Evolutionary conservation across 2,888 invertebrate species (phyloP).

Genomic region (Stenoptilia bipunctidactyla): DNA sequence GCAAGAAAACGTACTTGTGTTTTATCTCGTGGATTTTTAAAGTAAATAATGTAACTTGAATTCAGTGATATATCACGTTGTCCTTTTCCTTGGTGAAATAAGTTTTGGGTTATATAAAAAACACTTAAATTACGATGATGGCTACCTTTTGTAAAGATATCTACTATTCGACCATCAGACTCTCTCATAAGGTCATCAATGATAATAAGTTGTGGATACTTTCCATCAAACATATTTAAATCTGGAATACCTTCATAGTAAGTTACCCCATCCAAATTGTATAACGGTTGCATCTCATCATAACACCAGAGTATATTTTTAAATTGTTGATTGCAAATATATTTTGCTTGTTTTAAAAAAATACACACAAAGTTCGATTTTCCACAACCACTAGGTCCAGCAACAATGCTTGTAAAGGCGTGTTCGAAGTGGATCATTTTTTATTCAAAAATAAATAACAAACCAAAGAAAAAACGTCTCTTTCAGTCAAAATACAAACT

Average conservation of each 20-base stretch:
- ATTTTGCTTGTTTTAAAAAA: constrained; percentile 11
- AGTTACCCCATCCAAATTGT: constrained; percentile 16
- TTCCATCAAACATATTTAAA: constrained; percentile 1
- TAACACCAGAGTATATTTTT: constrained; percentile 5
- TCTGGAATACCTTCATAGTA: neutral
- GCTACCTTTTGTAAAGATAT: constrained; percentile 20
- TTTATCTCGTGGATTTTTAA: no score
- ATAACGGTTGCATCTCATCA: constrained; percentile 17
- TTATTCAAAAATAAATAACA: neutral
- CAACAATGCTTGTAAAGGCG: constrained; percentile 18
- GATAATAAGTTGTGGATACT: constrained; percentile 17
- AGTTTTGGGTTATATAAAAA: constrained; percentile 21
- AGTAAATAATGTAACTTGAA: constrained; percentile 19
- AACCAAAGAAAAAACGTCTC: neutral
- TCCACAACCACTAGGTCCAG: constrained; percentile 20
- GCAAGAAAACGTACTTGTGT: constrained; percentile 19
- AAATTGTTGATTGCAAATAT: constrained; percentile 7
- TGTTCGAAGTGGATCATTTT: constrained; percentile 12
- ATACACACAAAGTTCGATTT: constrained; percentile 15
- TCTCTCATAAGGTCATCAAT: constrained; percentile 26
- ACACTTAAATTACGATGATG: constrained; percentile 22
- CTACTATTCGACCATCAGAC: constrained; percentile 20
- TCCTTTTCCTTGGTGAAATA: constrained; percentile 20
- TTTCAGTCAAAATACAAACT: neutral
- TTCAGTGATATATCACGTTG: constrained; percentile 19